Conservation (phyloP, 92 coral and sea anemone species). For the Metridium senile region DNA sequence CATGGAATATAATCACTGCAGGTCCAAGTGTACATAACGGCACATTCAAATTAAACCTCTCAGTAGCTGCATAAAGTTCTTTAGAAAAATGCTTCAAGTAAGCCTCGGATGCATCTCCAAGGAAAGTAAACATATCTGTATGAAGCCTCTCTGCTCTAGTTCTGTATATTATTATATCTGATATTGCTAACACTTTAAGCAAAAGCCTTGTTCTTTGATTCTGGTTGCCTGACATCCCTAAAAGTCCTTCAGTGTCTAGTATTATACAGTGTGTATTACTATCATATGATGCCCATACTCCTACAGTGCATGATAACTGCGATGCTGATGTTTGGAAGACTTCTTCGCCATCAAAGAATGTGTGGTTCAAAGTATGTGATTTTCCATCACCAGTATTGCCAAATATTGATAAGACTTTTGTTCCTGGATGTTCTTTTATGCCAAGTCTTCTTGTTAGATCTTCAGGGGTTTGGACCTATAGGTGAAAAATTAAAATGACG, state of each 20-base stretch:
- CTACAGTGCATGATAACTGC: conserved; percentile 96
- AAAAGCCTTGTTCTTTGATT: conserved; percentile 85
- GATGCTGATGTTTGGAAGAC: conserved; percentile 90
- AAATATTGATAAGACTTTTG: conserved; percentile 95
- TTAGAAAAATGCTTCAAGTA: conserved; percentile 94
- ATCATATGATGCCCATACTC: conserved; percentile 98
- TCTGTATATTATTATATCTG: conserved; percentile 88
- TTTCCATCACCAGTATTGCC: conserved; percentile 99
- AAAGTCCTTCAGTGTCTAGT: conserved; percentile 93
- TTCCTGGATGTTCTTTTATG: conserved; percentile 64
- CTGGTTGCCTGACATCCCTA: conserved; percentile 90
- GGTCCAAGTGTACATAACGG: conserved; percentile 96
- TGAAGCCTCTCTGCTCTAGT: conserved; percentile 97
- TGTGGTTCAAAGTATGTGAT: conserved; percentile 90
- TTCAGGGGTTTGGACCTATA: conserved; percentile 69
- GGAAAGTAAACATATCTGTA: conserved; percentile 93
- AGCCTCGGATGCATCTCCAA: conserved; percentile 98
- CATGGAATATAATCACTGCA: conserved; percentile 95
- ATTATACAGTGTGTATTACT: conserved; percentile 61
- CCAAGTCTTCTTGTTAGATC: conserved; percentile 71
- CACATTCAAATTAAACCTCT: conserved; percentile 81
- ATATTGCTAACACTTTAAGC: conserved; percentile 92
- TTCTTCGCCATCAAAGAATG: conserved; percentile 87
- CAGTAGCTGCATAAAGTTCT: conserved; percentile 82
- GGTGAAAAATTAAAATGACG: not conserved